phyloP scores from a whole-genome alignment of 2,888 invertebrate genomes.

The Ornithoptera priamus region DNA sequence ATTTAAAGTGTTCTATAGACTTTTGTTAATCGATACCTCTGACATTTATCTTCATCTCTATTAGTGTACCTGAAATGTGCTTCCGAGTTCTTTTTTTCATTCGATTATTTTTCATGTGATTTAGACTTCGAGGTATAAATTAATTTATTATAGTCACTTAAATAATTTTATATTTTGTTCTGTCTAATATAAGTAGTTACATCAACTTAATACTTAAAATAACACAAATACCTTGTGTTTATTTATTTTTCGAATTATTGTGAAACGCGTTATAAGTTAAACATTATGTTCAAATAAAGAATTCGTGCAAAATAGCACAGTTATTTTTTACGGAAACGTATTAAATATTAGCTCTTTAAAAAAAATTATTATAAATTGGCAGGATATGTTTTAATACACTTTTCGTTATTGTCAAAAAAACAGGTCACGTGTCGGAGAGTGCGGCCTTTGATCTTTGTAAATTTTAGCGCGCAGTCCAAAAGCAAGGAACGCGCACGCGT shows the following conservation, averaged over 20 bases:
- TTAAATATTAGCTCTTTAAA: not conserved
- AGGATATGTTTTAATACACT: not conserved
- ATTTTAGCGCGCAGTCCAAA: slow-evolving; percentile 31
- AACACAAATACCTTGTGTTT: too few species aligned
- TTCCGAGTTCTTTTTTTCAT: not conserved
- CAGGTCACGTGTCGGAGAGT: slow-evolving; percentile 52
- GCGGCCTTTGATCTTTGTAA: slow-evolving; percentile 58
- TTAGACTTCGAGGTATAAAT: not conserved
- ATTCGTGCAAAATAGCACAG: not conserved
- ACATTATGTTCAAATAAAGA: not conserved
- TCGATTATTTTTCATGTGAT: not conserved
- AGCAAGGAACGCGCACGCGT: slow-evolving; percentile 38
- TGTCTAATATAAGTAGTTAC: not conserved
- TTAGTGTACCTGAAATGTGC: slow-evolving; percentile 17
- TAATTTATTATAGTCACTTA: not conserved
- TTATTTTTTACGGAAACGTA: not conserved
- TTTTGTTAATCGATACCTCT: slow-evolving; percentile 20
- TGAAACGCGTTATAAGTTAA: not conserved
- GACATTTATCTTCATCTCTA: slow-evolving; percentile 22
- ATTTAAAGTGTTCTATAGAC: slow-evolving; percentile 36
- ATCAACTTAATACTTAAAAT: too few species aligned
- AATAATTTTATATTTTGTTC: not conserved
- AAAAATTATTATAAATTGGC: not conserved
- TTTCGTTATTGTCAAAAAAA: slow-evolving; percentile 30
- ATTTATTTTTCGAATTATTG: not conserved